phyloP scores from a whole-genome alignment of 2,113 vertebrate genomes.

The Gasterosteus aculeatus region DNA sequence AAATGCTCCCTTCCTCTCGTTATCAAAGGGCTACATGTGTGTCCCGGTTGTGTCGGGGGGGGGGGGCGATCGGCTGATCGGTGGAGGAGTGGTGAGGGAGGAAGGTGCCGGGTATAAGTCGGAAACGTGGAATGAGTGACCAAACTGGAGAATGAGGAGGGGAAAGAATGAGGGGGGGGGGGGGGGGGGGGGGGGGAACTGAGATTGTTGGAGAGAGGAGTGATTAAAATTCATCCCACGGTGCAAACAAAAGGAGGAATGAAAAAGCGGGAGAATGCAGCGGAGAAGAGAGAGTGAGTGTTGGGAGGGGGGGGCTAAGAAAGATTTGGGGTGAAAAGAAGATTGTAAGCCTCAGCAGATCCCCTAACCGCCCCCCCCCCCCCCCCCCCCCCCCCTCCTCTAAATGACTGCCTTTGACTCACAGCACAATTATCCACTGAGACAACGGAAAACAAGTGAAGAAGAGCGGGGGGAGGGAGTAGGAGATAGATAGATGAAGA shows the following conservation, averaged over 20 bases:
- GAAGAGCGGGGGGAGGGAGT: slow-evolving; percentile 35
- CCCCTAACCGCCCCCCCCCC: slow-evolving; percentile 57
- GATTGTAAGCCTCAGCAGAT: slow-evolving; percentile 80
- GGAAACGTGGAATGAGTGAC: slow-evolving; percentile 29
- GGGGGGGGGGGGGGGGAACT: slow-evolving; percentile 10
- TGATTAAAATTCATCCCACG: slow-evolving; percentile 87
- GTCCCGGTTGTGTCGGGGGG: slow-evolving; percentile 7
- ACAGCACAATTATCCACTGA: slow-evolving; percentile 76
- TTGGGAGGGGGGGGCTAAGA: slow-evolving; percentile 49
- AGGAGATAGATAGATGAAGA: slow-evolving; percentile 69
- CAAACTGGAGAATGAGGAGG: slow-evolving; percentile 17
- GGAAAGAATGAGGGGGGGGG: slow-evolving; percentile 11
- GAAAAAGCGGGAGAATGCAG: slow-evolving; percentile 73
- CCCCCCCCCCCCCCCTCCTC: slow-evolving; percentile 41
- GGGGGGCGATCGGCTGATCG: background rate
- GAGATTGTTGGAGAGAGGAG: slow-evolving; percentile 63
- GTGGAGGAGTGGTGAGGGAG: slow-evolving; percentile 16
- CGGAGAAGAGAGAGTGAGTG: slow-evolving; percentile 64
- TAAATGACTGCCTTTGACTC: slow-evolving; percentile 81
- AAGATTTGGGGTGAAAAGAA: slow-evolving; percentile 79
- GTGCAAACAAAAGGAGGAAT: slow-evolving; percentile 83
- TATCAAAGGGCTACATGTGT: slow-evolving; percentile 38
- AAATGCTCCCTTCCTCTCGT: slow-evolving; percentile 43
- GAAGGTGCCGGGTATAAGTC: slow-evolving; percentile 42
- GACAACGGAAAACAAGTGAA: slow-evolving; percentile 66